These are phyloP conservation scores for Tryphoninae sp. DNA, from an alignment of 2,888 invertebrate species.

Conservation along the genomic window DNA sequence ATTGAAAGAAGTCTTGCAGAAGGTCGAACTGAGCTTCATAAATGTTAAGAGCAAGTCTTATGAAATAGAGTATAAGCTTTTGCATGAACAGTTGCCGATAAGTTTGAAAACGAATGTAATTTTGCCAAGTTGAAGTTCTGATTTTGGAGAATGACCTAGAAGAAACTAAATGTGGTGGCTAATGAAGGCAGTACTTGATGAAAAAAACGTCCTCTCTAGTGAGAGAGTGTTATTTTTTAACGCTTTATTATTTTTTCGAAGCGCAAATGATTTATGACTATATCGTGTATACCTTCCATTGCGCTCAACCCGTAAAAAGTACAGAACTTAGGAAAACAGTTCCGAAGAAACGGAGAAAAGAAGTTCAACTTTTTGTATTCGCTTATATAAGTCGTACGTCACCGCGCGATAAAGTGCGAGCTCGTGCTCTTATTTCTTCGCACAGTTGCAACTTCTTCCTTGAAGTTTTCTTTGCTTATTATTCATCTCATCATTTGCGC, in stretches of 20 bases:
- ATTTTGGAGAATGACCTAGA: too few relatives aligned
- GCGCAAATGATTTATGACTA: slow-evolving; percentile 19
- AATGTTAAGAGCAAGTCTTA: too few relatives aligned
- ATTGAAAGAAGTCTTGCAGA: slow-evolving; percentile 1
- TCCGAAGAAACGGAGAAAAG: background rate
- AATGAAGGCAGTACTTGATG: too few relatives aligned
- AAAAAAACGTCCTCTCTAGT: too few relatives aligned
- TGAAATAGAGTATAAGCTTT: too few relatives aligned
- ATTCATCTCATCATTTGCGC: background rate
- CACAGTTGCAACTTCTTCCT: slow-evolving; percentile 25
- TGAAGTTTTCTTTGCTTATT: background rate
- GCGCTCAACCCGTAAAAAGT: background rate
- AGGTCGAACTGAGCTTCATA: background rate
- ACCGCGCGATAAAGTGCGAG: slow-evolving; percentile 44
- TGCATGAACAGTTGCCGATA: too few relatives aligned
- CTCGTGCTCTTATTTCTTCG: slow-evolving; percentile 14
- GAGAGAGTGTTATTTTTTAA: background rate
- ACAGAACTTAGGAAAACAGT: slow-evolving; percentile 12
- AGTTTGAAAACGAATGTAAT: too few relatives aligned
- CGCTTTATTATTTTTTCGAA: background rate
- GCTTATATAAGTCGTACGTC: slow-evolving; percentile 3
- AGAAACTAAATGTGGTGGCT: too few relatives aligned
- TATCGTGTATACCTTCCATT: background rate
- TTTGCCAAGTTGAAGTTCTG: too few relatives aligned
- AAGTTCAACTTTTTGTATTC: slow-evolving; percentile 7